Evolutionary conservation across 92 coral and sea anemone species (phyloP), one percentile per base, ranked within the genome.

Genomic region (Virgularia gustaviana): DNA sequence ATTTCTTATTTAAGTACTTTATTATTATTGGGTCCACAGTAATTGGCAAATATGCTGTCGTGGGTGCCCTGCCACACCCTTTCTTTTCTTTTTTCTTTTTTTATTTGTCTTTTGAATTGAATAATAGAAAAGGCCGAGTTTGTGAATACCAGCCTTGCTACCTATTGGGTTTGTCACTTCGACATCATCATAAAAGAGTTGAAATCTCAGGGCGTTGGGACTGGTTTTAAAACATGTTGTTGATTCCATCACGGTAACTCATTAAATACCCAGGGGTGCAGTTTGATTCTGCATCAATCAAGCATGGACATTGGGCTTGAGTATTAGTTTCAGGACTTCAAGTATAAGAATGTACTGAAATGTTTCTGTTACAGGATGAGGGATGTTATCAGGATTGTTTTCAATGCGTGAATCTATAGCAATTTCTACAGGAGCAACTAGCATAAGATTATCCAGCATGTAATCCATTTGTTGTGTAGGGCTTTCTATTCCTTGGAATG

Each of bases 131-230:
- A 59, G 65, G 37, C 65, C 65, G 8, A 59, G 65, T 33, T 59
- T 59, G 22, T 59, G 65, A 13, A 59, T 33, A 6, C 65, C 65
- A 30, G 65, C 37, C 65, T 59, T 59, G 42, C 65, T 59, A 59
- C 65, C 65, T 30, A 59, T 16, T 19, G 65, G 65, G 34, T 59
- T 59, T 59, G 65, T 13, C 6, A 59, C 65, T 59, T 59, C 65
- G 30, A 59, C 65, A 28, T 59, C 65, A 31, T 59, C 65, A 13
- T 59, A 59, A 25, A 29, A 59, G 15, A 59, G 38, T 43, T 59
- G 65, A 59, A 59, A 25, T 59, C 9, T 38, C 65, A 59, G 37
- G 30, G 65, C 65, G 9, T 31, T 29, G 34, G 37, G 65, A 13
- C 34, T 38, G 42, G 65, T 31, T 6, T n/a, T n/a, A n/a, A n/a